Percentiles rank a stretch among this genome's conserved stretches.
These are phyloP conservation scores for Laodelphax striatellus DNA, from an alignment of 1,140 invertebrate species.

Conservation along the genomic window DNA sequence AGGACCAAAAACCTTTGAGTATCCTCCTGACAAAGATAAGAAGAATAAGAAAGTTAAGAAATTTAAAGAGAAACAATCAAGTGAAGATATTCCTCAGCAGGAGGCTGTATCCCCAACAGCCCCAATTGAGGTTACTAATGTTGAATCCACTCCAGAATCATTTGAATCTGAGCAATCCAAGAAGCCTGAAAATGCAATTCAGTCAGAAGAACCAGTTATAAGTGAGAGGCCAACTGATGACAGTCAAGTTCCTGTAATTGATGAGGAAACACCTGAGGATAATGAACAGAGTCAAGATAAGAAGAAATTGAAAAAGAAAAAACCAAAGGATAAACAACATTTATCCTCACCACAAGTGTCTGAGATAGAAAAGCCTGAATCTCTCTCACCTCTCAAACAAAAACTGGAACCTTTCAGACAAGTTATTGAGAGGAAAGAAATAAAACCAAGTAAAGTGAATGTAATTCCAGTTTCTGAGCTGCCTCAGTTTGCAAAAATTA, in stretches of 20 bases:
- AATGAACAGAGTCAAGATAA: conserved; percentile 28
- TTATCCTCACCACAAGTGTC: not conserved
- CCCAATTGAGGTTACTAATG: not conserved
- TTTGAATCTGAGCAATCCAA: not conserved
- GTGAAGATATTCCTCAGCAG: not conserved
- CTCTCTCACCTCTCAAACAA: not conserved
- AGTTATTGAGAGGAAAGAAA: conserved; percentile 31
- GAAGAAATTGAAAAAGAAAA: conserved; percentile 23
- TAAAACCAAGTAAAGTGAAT: conserved; percentile 34
- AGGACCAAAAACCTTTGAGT: conserved; percentile 4
- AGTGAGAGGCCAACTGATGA: not conserved
- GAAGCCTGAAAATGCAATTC: too few relatives aligned
- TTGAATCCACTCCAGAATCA: not conserved
- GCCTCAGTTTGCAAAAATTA: conserved; percentile 46
- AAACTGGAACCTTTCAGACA: conserved; percentile 4
- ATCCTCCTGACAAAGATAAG: conserved; percentile 9
- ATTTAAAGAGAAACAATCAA: not conserved
- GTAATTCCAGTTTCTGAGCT: conserved; percentile 32
- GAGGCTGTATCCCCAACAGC: not conserved
- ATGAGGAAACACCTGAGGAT: conserved; percentile 28
- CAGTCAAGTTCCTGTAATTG: conserved; percentile 19
- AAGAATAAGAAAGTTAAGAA: conserved; percentile 9
- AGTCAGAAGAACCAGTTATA: too few relatives aligned
- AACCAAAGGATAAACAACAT: conserved; percentile 6
- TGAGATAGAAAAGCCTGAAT: not conserved